Evolutionary conservation across 2,113 vertebrate species (phyloP).

Genomic region (Engraulis encrasicolus): DNA sequence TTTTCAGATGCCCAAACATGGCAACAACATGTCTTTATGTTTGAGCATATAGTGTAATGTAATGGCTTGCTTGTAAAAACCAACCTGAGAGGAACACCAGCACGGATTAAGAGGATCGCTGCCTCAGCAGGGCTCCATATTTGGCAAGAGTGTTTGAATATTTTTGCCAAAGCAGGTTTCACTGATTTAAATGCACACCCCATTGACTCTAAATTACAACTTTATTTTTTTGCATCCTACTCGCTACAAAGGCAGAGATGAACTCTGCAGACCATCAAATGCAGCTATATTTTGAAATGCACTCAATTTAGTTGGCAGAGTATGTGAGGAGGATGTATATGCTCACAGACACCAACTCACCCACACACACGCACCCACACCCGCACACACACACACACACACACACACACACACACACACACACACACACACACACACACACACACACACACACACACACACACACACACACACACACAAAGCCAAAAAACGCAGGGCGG

Average conservation of each 20-base stretch:
- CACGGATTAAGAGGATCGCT: not conserved
- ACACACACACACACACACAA: too few species aligned
- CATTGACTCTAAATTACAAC: slow-evolving; percentile 12
- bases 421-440: too few species aligned
- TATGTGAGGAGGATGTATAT: not conserved
- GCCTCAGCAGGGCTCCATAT: not conserved
- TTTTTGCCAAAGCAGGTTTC: not conserved
- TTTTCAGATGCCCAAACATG: not conserved
- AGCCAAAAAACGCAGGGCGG: too few species aligned
- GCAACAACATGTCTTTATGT: not conserved
- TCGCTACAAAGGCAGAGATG: slow-evolving; percentile 3
- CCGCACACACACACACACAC: too few species aligned
- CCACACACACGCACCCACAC: too few species aligned
- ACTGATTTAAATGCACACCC: slow-evolving; percentile 15
- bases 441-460: too few species aligned
- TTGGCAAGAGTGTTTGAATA: not conserved
- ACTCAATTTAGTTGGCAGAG: slow-evolving; percentile 28
- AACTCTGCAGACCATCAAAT: slow-evolving; percentile 13
- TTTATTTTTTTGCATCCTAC: slow-evolving; percentile 2
- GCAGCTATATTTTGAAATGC: slow-evolving; percentile 12
- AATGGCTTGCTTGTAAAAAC: not conserved
- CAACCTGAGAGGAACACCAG: not conserved
- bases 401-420: too few species aligned
- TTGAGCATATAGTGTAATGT: not conserved
- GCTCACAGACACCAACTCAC: too few species aligned